phyloP scores from a whole-genome alignment of 1,140 invertebrate species.

The Atopsyche davidsoni region DNA sequence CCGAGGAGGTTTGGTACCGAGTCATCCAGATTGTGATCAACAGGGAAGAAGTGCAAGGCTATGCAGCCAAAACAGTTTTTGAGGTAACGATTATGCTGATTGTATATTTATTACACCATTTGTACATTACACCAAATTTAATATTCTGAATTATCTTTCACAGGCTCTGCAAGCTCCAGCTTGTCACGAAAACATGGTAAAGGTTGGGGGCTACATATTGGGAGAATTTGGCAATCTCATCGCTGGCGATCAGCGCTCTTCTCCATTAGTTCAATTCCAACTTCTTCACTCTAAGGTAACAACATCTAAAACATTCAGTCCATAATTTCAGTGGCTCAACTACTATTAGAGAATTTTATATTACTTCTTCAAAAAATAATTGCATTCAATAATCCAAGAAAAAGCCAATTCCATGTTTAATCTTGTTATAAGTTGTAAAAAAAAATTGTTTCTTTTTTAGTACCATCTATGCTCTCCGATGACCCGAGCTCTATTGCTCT shows the following conservation, averaged over 20 bases:
- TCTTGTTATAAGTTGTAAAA: no score
- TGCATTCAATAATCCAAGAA: no score
- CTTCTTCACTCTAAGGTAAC: slow-evolving; percentile 88
- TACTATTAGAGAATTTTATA: no score
- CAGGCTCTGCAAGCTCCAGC: slow-evolving; percentile 93
- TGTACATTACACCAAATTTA: not conserved
- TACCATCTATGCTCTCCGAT: slow-evolving; percentile 96
- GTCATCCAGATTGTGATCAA: slow-evolving; percentile 99
- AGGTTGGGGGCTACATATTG: slow-evolving; percentile 98
- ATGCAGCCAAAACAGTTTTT: slow-evolving; percentile 99
- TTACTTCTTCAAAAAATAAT: no score
- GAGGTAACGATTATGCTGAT: slow-evolving; percentile 53
- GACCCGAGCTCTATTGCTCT: slow-evolving; percentile 91
- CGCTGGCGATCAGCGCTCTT: slow-evolving; percentile 95
- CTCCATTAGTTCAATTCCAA: slow-evolving; percentile 93
- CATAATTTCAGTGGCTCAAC: no score
- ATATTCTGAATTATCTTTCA: slow-evolving; percentile 4
- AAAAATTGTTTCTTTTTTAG: slow-evolving; percentile 40
- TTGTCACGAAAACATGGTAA: slow-evolving; percentile 99
- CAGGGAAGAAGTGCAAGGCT: slow-evolving; percentile 97
- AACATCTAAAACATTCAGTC: no score
- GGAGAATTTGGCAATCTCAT: slow-evolving; percentile 99
- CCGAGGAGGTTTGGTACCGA: slow-evolving; percentile 96
- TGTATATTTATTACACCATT: slow-evolving; percentile 3
- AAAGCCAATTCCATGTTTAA: not conserved